Conservation (phyloP, 2,797 vertebrate species). For the Gastrophryne carolinensis region DNA sequence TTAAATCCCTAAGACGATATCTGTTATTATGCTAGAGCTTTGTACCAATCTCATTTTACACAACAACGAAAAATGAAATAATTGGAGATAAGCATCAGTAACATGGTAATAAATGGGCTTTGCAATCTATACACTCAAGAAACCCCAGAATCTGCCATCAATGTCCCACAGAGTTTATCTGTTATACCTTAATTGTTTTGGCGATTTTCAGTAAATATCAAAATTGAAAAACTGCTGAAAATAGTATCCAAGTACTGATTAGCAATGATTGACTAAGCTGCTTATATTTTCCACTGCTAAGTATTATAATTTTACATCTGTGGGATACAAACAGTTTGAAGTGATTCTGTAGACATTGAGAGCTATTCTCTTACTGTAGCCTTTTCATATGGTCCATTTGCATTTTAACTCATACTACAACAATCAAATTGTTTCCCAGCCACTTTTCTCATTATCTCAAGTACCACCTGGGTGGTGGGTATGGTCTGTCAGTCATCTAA, state of each 20-base stretch:
- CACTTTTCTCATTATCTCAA: too few relatives aligned
- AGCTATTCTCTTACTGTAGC: not conserved
- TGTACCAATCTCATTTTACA: too few relatives aligned
- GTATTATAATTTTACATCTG: slow-evolving; percentile 2
- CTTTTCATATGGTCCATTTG: not conserved
- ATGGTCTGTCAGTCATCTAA: too few relatives aligned
- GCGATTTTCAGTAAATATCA: slow-evolving; percentile 25
- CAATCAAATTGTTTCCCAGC: too few relatives aligned
- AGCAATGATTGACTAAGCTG: slow-evolving; percentile 16
- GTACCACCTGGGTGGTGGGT: too few relatives aligned
- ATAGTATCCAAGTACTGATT: slow-evolving; percentile 20
- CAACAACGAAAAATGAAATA: too few relatives aligned
- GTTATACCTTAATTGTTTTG: slow-evolving; percentile 23
- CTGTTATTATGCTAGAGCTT: too few relatives aligned
- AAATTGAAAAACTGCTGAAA: slow-evolving; percentile 18
- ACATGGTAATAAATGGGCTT: too few relatives aligned
- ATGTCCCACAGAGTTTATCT: not conserved
- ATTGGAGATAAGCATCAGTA: too few relatives aligned
- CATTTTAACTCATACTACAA: not conserved
- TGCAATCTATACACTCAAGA: too few relatives aligned
- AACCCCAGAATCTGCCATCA: not conserved
- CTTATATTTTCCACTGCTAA: not conserved
- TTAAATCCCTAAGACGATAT: too few relatives aligned
- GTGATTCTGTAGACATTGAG: slow-evolving; percentile 6
- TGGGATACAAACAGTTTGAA: slow-evolving; percentile 32